Evolutionary conservation across 2,113 vertebrate species (phyloP).

Genomic region (Otis tarda): DNA sequence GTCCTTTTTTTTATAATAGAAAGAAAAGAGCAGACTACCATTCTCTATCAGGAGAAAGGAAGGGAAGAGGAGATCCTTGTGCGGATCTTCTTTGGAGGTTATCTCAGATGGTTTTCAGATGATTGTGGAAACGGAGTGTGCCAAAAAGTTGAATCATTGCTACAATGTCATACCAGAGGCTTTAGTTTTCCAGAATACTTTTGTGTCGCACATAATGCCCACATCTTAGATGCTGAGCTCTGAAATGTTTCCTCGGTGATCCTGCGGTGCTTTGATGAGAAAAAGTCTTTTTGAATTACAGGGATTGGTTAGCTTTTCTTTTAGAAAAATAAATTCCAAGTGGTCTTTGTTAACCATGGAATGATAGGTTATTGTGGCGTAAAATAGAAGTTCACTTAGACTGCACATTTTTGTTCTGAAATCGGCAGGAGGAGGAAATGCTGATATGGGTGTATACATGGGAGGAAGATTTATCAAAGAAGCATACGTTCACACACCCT

Average conservation of each 20-base stretch:
- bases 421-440: conserved; percentile 58
- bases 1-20: background rate
- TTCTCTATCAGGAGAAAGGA: background rate
- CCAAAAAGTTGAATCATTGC: conserved; percentile 34
- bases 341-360: conserved; percentile 53
- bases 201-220: background rate
- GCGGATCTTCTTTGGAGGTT: background rate
- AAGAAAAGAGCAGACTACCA: background rate
- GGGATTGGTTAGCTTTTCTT: conserved; percentile 27
- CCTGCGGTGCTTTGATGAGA: conserved; percentile 52
- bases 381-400: conserved; percentile 51
- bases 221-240: conserved; percentile 21
- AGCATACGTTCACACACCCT: conserved; percentile 53
- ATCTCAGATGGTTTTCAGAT: conserved; percentile 39
- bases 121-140: background rate
- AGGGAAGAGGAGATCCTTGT: background rate
- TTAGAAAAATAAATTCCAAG: conserved; percentile 18
- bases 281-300: conserved; percentile 34
- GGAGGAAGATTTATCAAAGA: conserved; percentile 67
- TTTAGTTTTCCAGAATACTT: conserved; percentile 25
- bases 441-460: conserved; percentile 56
- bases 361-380: conserved; percentile 51
- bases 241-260: background rate
- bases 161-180: background rate
- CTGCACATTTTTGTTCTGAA: conserved; percentile 61